Evolutionary conservation across 1,140 invertebrate genomes (phyloP).

Genomic region (Cydia splendana): DNA sequence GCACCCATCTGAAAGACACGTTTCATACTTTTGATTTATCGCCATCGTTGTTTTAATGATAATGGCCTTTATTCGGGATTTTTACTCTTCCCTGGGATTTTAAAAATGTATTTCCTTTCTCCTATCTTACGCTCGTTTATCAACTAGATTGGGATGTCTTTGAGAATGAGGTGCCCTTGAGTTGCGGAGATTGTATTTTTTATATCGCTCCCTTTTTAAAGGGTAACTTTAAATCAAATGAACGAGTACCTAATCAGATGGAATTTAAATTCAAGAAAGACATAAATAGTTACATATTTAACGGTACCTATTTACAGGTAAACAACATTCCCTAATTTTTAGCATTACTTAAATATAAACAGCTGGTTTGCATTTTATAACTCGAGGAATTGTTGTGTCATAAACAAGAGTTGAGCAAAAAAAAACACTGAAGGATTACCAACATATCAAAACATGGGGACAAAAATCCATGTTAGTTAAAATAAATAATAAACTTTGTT

Average conservation of each 20-base stretch:
- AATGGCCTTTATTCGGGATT: constrained; percentile 49
- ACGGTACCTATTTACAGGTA: too few species aligned
- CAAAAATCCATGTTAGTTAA: too few species aligned
- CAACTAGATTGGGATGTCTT: constrained; percentile 53
- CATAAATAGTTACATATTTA: too few species aligned
- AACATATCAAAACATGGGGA: too few species aligned
- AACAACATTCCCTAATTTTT: too few species aligned
- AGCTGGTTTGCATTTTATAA: too few species aligned
- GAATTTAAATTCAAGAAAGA: too few species aligned
- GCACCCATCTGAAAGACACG: constrained; percentile 42
- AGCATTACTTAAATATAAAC: too few species aligned
- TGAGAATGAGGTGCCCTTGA: constrained; percentile 45
- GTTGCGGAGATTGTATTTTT: constrained; percentile 30
- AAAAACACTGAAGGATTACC: too few species aligned
- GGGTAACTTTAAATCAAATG: constrained; percentile 31
- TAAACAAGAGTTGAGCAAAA: too few species aligned
- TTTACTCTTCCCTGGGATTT: constrained; percentile 49
- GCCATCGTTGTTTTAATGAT: constrained; percentile 58
- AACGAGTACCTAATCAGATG: not conserved
- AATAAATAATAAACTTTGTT: too few species aligned
- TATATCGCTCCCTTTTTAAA: constrained; percentile 22
- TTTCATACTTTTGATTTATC: constrained; percentile 63
- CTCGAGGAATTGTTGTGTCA: too few species aligned
- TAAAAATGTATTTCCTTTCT: constrained; percentile 54
- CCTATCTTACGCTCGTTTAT: constrained; percentile 57